A percentile compares a stretch with the other conserved stretches of the same genome.
Evolutionary conservation across 2,113 vertebrate species (phyloP).

Genomic region (Melanerpes aurifrons): DNA sequence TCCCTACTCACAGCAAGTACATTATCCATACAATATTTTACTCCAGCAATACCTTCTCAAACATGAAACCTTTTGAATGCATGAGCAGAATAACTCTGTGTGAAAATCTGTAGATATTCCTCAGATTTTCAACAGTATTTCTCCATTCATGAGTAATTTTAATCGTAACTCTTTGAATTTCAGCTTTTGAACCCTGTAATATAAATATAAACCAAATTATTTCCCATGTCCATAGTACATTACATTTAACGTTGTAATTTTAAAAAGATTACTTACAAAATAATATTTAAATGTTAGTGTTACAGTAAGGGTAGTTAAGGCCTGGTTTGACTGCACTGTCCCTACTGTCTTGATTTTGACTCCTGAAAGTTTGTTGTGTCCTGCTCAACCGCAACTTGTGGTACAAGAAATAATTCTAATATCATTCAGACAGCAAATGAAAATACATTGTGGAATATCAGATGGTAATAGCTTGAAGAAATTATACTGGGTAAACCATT

Average conservation of each 20-base stretch:
- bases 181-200: background rate
- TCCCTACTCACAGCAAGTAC: background rate
- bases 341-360: background rate
- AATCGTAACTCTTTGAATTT: background rate
- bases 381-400: background rate
- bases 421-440: background rate
- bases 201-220: background rate
- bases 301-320: background rate
- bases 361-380: background rate
- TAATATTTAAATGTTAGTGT: background rate
- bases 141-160: background rate
- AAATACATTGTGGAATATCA: background rate
- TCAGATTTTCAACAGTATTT: background rate
- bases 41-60: background rate
- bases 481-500: background rate
- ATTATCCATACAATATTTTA: background rate
- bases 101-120: background rate
- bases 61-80: background rate
- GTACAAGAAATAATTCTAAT: background rate
- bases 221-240: background rate
- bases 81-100: background rate
- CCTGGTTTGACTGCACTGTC: background rate
- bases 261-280: background rate
- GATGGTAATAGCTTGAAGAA: background rate
- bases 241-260: background rate